Conservation (phyloP, 1,140 invertebrate species). For the Drosophila rhopaloa region DNA sequence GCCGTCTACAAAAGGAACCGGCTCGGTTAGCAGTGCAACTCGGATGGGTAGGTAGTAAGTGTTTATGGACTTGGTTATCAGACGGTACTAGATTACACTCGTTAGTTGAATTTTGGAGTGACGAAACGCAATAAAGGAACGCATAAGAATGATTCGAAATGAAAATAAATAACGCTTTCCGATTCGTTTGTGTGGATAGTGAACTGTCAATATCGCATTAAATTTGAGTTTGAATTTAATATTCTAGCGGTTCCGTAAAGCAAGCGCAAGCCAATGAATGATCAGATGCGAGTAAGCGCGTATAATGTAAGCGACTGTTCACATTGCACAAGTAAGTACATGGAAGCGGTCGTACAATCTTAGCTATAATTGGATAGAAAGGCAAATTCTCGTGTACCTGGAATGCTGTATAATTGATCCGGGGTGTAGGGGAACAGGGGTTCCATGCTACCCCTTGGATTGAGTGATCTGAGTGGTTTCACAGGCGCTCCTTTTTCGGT, state of each 20-base stretch:
- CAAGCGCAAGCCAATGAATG: constrained; percentile 20
- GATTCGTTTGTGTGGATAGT: constrained; percentile 2
- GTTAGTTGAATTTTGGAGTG: background rate
- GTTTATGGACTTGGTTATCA: background rate
- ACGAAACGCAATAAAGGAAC: constrained; percentile 23
- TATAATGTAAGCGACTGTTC: constrained; percentile 5
- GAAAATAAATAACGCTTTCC: constrained; percentile 7
- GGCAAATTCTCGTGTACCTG: constrained; percentile 85
- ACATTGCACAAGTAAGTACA: background rate
- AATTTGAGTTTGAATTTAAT: constrained; percentile 4
- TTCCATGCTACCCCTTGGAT: constrained; percentile 85
- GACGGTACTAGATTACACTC: background rate
- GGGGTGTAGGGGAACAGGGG: constrained; percentile 86
- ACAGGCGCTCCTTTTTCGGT: constrained; percentile 85
- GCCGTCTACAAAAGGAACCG: constrained; percentile 86
- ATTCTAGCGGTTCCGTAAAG: constrained; percentile 4
- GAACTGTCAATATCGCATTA: background rate
- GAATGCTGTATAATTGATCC: constrained; percentile 87
- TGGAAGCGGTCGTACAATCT: constrained; percentile 5
- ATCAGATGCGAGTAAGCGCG: background rate
- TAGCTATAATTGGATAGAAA: constrained; percentile 25
- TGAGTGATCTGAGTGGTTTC: constrained; percentile 88
- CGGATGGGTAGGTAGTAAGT: background rate
- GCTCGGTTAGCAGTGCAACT: background rate
- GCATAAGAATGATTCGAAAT: background rate